Evolutionary conservation across 2,797 vertebrate genomes (phyloP), one percentile per base, ranked within the genome.

Genomic region (Corythornis leucogaster): DNA sequence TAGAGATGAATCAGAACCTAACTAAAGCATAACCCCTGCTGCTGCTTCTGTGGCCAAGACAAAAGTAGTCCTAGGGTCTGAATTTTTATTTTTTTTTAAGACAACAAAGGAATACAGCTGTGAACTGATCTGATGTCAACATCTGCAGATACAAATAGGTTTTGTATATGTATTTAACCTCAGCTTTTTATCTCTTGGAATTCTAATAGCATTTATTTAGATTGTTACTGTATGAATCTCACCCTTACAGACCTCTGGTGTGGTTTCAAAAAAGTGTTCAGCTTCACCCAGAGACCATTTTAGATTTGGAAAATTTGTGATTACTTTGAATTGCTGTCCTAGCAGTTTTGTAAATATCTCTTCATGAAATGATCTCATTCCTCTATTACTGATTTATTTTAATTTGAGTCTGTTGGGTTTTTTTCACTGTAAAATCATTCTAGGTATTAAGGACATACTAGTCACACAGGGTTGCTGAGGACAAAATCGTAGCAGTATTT

Each of bases 1-100:
- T 70, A 50, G 35, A 79, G 84, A 82, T 94, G 86, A 93, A 87
- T 87, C 90, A 40, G 26, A 83, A n/a, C 62, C 66, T 74, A 55
- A 71, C 91, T 80, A 82, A 89, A 53, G 81, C 67, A 15, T 85
- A 51, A 66, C 40, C 69, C 84, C 76, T 48, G 20, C 84, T 83
- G 81, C 73, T 90, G 58, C 81, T 50, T 68, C 76, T 48, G 53
- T 74, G 67, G 76, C 74, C 80, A 63, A 89, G 74, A 80, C 82
- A 68, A 85, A 92, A 75, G 35, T 66, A 78, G 31, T 66, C 58
- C 30, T 40, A 55, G 38, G 66, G 25, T 78, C 43, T 75, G 58
- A 43, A 58, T 84, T 83, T 85, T 80, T 74, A 22, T 17, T 48
- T 76, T 30, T 43, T n/a, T 66, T 45, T 4, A 57, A 54, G 35